phyloP scores from a whole-genome alignment of 1,140 invertebrate genomes.

The Cyclina sinensis region DNA sequence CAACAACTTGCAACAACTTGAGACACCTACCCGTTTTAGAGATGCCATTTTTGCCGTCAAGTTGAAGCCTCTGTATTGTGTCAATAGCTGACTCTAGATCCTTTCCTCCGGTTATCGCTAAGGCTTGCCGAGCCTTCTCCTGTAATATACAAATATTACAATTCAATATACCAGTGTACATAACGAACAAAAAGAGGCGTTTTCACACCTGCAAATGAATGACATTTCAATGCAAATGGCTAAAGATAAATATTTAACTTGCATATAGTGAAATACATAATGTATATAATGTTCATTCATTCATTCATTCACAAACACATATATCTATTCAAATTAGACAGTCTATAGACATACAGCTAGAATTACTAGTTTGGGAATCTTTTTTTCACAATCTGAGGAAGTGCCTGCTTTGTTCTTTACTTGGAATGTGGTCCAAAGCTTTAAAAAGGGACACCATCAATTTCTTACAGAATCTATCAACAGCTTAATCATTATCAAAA shows the following conservation, averaged over 20 bases:
- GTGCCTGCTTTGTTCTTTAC: too few relatives aligned
- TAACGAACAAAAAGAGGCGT: not conserved
- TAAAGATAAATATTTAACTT: conserved; percentile 16
- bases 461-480: too few relatives aligned
- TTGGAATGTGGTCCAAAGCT: too few relatives aligned
- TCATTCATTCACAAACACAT: not conserved
- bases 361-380: too few relatives aligned
- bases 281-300: not conserved
- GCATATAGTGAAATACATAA: not conserved
- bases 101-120: conserved; percentile 1
- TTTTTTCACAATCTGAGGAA: too few relatives aligned
- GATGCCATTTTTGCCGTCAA: conserved; percentile 44
- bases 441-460: too few relatives aligned
- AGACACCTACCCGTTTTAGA: conserved; percentile 34
- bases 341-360: not conserved
- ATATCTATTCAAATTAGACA: not conserved
- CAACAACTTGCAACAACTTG: not conserved
- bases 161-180: not conserved
- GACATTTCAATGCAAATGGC: not conserved
- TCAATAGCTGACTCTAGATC: conserved; percentile 21
- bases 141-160: conserved; percentile 21
- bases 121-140: conserved; percentile 14
- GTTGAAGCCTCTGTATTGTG: conserved; percentile 29
- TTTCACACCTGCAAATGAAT: conserved; percentile 15
- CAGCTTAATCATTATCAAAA: too few relatives aligned